Base-by-base conservation (phyloP, 2,888 invertebrate genomes). In the Perizoma flavofasciatum region DNA sequence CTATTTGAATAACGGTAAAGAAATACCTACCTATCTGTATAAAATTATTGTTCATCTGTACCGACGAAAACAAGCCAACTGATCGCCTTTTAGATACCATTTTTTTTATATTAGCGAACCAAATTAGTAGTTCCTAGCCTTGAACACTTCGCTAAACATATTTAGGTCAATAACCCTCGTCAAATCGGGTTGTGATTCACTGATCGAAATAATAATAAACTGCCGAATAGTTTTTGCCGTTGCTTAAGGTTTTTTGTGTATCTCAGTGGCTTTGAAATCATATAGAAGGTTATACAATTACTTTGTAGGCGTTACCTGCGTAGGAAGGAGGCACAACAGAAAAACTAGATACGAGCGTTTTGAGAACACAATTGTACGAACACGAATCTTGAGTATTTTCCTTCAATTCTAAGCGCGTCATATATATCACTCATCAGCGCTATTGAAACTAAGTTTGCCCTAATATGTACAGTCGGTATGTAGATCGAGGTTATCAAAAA, bases 121-220 rank as follows among this genome's bases (percentile, higher is more conserved):
- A 80, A 88, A 87, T 89, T 84, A 85, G 83, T 85, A 69, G 73
- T 56, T 53, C 70, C 69, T 88, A 89, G 88, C 92, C 92, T 92
- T 92, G 92, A 89, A 86, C 80, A 86, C 80, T 88, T 85, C 79
- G 85, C 87, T 83, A 86, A 89, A 86, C 87, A 88, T 83, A 90
- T 90, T 89, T 89, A 79, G 92, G 92, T 91, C 89, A 89, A 89
- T 91, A 86, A 92, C 92, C 92, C 89, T 87, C 77, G 79, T 86
- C 88, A 85, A 91, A 89, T 91, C 89, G 88, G 85, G 85, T 88
- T 86, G 88, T 91, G 92, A 92, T 90, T 92, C 92, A 92, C 88
- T 85, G 87, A 87, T 83, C 88, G 86, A 83, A 89, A 89, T 90
- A 88, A 89, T 89, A 88, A 88, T 89, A 88, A 86, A 88, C 84